Evolutionary conservation across 2,797 vertebrate genomes (phyloP).

Genomic region (Danio choprae): DNA sequence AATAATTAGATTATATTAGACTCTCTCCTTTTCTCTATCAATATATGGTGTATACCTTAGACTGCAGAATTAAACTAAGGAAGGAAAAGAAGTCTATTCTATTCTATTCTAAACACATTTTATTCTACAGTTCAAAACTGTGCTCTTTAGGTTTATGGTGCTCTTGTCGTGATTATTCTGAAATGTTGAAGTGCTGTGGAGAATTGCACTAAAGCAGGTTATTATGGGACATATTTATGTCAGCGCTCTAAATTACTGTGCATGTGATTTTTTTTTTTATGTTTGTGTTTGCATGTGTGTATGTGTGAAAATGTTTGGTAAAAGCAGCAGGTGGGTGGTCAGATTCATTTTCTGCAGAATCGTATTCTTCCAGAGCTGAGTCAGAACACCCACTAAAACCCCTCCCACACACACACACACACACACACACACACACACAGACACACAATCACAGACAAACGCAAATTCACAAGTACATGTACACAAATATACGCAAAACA

Average conservation of each 20-base stretch:
- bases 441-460: conserved; percentile 21
- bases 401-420: conserved; percentile 36
- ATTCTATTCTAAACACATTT: neutral
- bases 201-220: neutral
- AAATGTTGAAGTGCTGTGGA: conserved; percentile 5
- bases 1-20: neutral
- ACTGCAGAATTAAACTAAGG: neutral
- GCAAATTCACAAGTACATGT: conserved; percentile 1
- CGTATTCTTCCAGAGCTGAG: conserved; percentile 53
- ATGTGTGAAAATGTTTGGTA: conserved; percentile 26
- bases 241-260: neutral
- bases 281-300: neutral
- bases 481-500: conserved; percentile 43
- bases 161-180: neutral
- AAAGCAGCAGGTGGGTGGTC: conserved; percentile 53
- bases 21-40: neutral
- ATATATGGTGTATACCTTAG: neutral
- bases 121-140: neutral
- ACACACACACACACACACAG: conserved; percentile 42
- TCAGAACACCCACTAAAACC: conserved; percentile 59
- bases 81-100: neutral
- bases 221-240: conserved; percentile 25
- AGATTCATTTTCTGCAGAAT: conserved; percentile 50
- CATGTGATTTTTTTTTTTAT: neutral
- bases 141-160: neutral